Evolutionary conservation across 2,797 vertebrate genomes (phyloP).

Genomic region (Poecile montanus): DNA sequence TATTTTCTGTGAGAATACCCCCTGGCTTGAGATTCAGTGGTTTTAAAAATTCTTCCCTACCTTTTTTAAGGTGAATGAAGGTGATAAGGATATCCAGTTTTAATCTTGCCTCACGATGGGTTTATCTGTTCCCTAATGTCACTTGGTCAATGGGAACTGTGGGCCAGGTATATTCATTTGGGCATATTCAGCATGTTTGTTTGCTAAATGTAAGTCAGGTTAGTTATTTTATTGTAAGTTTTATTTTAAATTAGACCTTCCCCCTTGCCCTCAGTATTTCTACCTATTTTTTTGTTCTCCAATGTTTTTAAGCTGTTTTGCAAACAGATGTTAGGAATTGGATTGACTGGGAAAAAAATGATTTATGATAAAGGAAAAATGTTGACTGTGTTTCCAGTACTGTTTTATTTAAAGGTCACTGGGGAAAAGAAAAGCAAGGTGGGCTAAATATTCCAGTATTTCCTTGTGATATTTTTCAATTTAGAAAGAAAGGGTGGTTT

Average conservation of each 20-base stretch:
- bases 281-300: background rate
- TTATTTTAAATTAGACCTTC: background rate
- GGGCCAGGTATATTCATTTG: background rate
- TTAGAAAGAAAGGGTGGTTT: background rate
- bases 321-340: background rate
- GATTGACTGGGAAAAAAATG: fast-evolving
- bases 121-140: background rate
- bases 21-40: background rate
- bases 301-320: background rate
- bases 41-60: fast-evolving
- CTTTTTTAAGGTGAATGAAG: background rate
- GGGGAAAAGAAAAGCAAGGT: background rate
- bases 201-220: background rate
- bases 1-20: background rate
- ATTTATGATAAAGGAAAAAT: background rate
- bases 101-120: background rate
- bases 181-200: background rate
- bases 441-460: background rate
- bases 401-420: background rate
- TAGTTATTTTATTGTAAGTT: background rate
- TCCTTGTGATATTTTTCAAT: background rate
- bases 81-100: background rate
- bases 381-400: background rate
- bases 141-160: background rate
- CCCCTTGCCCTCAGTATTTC: background rate